Percentiles rank a stretch among this genome's conserved stretches.
Conservation (phyloP, 2,888 invertebrate species). For the Drosophila kokeensis region DNA sequence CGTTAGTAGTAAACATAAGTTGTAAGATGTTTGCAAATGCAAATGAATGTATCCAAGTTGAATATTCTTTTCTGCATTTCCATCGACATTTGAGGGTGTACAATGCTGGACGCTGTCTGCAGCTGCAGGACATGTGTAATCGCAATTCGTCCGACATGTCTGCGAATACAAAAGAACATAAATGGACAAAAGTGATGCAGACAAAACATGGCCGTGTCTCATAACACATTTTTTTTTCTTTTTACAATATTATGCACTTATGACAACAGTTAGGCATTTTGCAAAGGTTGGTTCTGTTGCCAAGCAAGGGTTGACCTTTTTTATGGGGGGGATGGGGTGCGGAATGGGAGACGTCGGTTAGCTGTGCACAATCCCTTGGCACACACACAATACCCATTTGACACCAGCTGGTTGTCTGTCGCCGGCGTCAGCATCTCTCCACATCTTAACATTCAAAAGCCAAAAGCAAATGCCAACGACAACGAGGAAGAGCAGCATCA, state of each 20-base stretch:
- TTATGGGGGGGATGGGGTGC: neutral
- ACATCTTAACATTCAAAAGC: conserved; percentile 79
- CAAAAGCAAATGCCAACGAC: conserved; percentile 68
- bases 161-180: conserved; percentile 19
- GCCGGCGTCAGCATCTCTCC: conserved; percentile 71
- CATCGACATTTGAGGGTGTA: neutral
- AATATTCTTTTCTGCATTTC: neutral
- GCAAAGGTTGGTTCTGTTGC: conserved; percentile 46
- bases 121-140: conserved; percentile 46
- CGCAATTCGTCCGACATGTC: conserved; percentile 42
- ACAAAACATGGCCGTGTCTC: conserved; percentile 54
- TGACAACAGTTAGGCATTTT: conserved; percentile 40
- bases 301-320: conserved; percentile 37
- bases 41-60: neutral
- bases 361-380: conserved; percentile 63
- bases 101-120: conserved; percentile 18
- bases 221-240: conserved; percentile 36
- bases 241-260: conserved; percentile 73
- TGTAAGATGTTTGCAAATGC: neutral
- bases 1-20: neutral
- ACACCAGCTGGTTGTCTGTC: conserved; percentile 63
- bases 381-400: conserved; percentile 65
- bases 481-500: conserved; percentile 58
- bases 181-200: conserved; percentile 21
- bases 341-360: neutral